Evolutionary conservation across 2,113 vertebrate species (phyloP).

Genomic region (Clarias macrocephalus): DNA sequence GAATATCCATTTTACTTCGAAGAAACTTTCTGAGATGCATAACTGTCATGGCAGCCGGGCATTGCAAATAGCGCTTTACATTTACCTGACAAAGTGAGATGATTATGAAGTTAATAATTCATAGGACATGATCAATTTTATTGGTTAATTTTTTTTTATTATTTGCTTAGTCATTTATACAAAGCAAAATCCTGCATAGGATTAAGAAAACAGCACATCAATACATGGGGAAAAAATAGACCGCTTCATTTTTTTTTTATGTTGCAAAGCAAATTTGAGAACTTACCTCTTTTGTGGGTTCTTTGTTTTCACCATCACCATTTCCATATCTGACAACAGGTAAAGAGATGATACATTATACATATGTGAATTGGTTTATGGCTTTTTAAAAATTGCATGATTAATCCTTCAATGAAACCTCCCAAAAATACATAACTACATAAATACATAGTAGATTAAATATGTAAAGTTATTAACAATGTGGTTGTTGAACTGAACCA

Average conservation of each 20-base stretch:
- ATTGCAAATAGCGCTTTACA: constrained; percentile 94
- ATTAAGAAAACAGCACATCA: not conserved
- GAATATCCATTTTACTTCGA: constrained; percentile 99
- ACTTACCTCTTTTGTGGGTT: constrained; percentile 81
- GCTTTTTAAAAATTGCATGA: not conserved
- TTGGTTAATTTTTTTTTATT: not conserved
- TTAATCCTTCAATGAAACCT: not conserved
- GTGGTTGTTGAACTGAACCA: too few relatives aligned
- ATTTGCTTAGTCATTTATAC: not conserved
- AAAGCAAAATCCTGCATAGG: not conserved
- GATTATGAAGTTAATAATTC: not conserved
- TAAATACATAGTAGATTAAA: not conserved
- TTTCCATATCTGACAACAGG: constrained; percentile 64
- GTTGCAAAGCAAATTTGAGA: not conserved
- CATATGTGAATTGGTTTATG: not conserved
- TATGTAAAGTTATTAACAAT: too few relatives aligned
- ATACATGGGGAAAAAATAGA: too few relatives aligned
- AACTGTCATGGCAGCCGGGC: constrained; percentile 97
- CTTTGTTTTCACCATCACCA: constrained; percentile 80
- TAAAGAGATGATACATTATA: not conserved
- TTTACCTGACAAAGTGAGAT: constrained; percentile 75
- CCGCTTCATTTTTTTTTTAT: not conserved
- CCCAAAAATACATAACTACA: not conserved
- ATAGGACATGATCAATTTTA: not conserved
- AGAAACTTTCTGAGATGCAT: constrained; percentile 99